Conservation (phyloP, 2,797 vertebrate species). For the Prunella strophiata region DNA sequence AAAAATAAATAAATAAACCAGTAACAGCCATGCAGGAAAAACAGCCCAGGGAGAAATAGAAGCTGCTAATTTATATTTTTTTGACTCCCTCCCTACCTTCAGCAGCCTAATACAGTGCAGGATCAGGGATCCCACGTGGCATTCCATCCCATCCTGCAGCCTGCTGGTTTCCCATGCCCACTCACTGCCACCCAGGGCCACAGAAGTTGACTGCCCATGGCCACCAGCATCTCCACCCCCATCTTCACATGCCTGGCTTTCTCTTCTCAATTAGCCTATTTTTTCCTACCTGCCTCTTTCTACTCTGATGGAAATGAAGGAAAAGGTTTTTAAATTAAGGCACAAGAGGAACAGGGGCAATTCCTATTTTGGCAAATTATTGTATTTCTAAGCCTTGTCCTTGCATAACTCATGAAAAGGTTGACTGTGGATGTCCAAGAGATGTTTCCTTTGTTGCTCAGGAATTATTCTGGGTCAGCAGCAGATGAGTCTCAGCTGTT, state of each 20-base stretch:
- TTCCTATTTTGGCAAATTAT: background rate
- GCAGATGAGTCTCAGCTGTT: background rate
- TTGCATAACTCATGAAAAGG: background rate
- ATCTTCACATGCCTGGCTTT: background rate
- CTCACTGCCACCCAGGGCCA: background rate
- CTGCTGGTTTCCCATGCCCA: fast-evolving
- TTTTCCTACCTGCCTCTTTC: background rate
- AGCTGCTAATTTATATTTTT: background rate
- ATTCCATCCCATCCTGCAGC: background rate
- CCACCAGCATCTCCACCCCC: background rate
- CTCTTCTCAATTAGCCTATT: background rate
- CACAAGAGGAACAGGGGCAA: background rate
- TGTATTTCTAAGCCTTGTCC: background rate
- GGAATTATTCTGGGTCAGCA: background rate
- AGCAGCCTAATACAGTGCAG: background rate
- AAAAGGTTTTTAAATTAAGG: background rate
- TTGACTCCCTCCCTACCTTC: background rate
- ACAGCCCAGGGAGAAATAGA: background rate
- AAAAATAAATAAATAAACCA: background rate
- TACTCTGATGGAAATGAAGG: background rate
- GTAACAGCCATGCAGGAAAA: background rate
- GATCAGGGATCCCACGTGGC: fast-evolving
- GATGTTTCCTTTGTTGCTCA: background rate
- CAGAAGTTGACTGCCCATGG: background rate
- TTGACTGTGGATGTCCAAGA: background rate